These are phyloP conservation scores for Leucania comma DNA, from an alignment of 2,888 invertebrate genomes.

Conservation along the genomic window DNA sequence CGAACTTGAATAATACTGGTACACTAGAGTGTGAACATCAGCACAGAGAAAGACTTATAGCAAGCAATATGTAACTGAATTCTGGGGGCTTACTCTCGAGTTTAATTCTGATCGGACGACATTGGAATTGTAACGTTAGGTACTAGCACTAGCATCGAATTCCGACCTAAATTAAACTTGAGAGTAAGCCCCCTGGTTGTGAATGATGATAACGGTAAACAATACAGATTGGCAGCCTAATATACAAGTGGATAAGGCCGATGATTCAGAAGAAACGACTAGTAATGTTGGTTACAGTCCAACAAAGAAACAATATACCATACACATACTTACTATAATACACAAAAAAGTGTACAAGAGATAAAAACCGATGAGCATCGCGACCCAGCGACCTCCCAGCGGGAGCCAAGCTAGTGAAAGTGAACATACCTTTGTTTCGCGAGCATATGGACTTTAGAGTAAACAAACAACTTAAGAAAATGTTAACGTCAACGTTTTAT, in stretches of 20 bases:
- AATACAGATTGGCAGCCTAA: constrained; percentile 3
- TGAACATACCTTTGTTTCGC: constrained; percentile 54
- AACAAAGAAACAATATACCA: constrained; percentile 26
- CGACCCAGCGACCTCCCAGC: constrained; percentile 55
- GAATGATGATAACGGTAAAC: no score
- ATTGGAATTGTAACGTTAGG: no score
- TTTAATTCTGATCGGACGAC: no score
- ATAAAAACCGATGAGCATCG: constrained; percentile 51
- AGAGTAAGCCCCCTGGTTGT: no score
- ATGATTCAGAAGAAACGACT: constrained; percentile 1
- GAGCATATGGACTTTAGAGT: constrained; percentile 32
- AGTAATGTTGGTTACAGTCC: constrained; percentile 21
- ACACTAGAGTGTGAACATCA: neutral
- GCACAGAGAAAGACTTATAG: neutral
- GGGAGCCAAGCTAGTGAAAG: constrained; percentile 60
- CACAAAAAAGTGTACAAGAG: constrained; percentile 31
- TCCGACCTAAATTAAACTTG: no score
- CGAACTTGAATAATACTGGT: neutral
- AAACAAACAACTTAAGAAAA: constrained; percentile 40
- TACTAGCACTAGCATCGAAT: no score
- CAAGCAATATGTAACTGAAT: neutral
- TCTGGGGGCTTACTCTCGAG: no score
- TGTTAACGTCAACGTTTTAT: neutral
- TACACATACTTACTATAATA: neutral
- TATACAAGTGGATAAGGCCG: neutral